Conservation (phyloP, 2,888 invertebrate genomes). For the Amphipyra tragopoginis region DNA sequence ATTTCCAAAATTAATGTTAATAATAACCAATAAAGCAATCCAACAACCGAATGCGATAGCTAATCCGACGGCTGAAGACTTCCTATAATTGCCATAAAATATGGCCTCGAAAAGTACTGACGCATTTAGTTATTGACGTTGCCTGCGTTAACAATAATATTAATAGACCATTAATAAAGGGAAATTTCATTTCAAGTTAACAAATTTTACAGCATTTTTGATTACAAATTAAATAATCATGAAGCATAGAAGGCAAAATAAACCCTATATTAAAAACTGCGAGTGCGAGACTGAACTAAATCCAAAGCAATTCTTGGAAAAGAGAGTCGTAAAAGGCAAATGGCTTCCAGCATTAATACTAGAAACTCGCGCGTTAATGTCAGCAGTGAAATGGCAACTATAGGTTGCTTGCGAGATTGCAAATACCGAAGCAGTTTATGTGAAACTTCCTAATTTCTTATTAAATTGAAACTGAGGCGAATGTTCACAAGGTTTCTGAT, state of each 20-base stretch:
- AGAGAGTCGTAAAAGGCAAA: slow-evolving; percentile 23
- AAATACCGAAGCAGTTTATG: slow-evolving; percentile 32
- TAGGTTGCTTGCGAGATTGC: slow-evolving; percentile 27
- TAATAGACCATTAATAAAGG: not conserved
- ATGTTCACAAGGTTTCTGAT: slow-evolving; percentile 31
- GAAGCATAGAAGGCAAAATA: not conserved
- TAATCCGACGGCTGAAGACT: not conserved
- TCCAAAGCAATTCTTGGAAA: slow-evolving; percentile 21
- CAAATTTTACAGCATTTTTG: too few species aligned
- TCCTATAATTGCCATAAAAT: not conserved
- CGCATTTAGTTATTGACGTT: not conserved
- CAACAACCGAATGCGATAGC: too few species aligned
- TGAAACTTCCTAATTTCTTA: slow-evolving; percentile 34
- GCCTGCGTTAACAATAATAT: not conserved
- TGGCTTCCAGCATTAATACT: slow-evolving; percentile 20
- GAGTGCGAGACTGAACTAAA: slow-evolving; percentile 12
- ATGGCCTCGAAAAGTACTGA: not conserved
- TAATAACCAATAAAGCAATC: too few species aligned
- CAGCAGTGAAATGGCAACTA: slow-evolving; percentile 32
- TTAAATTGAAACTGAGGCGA: slow-evolving; percentile 35
- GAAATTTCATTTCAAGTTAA: not conserved
- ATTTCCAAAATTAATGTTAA: too few species aligned
- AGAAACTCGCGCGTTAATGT: slow-evolving; percentile 21
- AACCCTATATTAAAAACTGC: not conserved
- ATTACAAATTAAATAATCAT: not conserved